Evolutionary conservation across 2,113 vertebrate species (phyloP).

Genomic region (Calyptomena viridis): DNA sequence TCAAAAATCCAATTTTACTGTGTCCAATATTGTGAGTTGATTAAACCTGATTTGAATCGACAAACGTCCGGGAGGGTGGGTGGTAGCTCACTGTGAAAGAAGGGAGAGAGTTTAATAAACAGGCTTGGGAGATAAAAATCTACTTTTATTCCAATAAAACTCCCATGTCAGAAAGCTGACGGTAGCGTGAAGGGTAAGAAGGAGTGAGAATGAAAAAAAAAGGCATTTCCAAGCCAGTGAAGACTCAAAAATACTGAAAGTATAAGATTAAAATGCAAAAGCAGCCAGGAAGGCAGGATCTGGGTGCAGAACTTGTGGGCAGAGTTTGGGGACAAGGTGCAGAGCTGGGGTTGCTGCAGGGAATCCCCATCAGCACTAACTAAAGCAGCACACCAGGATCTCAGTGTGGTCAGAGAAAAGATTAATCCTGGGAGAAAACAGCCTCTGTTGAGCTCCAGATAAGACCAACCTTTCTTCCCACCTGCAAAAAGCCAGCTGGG

Average conservation of each 20-base stretch:
- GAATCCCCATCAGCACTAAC: background rate
- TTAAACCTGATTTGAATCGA: conserved; percentile 66
- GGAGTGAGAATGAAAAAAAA: background rate
- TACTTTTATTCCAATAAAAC: conserved; percentile 40
- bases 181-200: background rate
- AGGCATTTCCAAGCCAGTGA: background rate
- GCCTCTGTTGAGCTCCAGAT: background rate
- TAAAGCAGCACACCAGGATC: background rate
- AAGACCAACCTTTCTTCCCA: background rate
- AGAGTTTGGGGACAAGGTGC: background rate
- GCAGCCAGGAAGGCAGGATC: background rate
- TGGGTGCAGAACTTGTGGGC: background rate
- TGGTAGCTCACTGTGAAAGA: background rate
- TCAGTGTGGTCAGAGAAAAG: background rate
- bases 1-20: conserved; percentile 58
- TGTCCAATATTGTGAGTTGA: conserved; percentile 48
- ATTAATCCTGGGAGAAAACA: background rate
- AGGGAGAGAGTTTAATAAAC: conserved; percentile 56
- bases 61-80: background rate
- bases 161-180: background rate
- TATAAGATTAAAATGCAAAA: background rate
- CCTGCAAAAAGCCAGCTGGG: background rate
- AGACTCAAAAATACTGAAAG: background rate
- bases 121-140: conserved; percentile 59
- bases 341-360: background rate